Base-by-base conservation (phyloP, 2,888 invertebrate species). In the Netelia inedita region DNA sequence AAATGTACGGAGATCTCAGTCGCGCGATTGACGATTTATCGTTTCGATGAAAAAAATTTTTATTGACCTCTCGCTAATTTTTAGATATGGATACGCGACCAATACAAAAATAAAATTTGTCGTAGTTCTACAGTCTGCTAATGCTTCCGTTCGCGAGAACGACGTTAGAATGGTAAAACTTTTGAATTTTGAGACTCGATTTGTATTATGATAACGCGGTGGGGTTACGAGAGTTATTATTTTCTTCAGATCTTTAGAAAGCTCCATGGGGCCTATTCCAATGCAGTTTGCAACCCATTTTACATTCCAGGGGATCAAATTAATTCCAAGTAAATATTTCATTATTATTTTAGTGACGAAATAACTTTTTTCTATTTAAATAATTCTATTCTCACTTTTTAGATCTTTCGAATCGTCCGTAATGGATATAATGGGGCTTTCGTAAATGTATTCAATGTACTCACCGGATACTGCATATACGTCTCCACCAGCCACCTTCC, bases 231-330 rank as follows among this genome's bases (percentile, higher is more conserved):
- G 8, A 35, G 6, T 35, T 6, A 35, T 35, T 35, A 14, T 11
- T 57, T 55, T 14, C n/a, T 92, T 50, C 90, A 97, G 97, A 97
- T 97, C 95, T 98, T 98, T 92, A 95, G 98, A 82, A 97, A 97
- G 93, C 95, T 99, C 55, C 99, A 99, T 92, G 96, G 96, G 69
- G 96, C 98, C 55, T 99, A 99, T 93, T 97, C 98, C 1, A 98
- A 99, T 93, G 97, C 98, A 86, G 97, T 99, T 82, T 98, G 98
- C 91, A 99, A 99, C 94, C 99, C 99, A 65, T 99, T 99, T 94
- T 98, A 99, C 94, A 96, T 97, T 91, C 98, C 99, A 43, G 98
- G 98, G 41, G 98, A 98, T 91, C 96, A 96, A 88, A 97, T 99
- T 69, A 96, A 95, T 63, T 99, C 99, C 3, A 96, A 95, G 98